Evolutionary conservation across 2,888 invertebrate genomes (phyloP), one percentile per base, ranked within the genome.

Genomic region (Blastobasis adustella): DNA sequence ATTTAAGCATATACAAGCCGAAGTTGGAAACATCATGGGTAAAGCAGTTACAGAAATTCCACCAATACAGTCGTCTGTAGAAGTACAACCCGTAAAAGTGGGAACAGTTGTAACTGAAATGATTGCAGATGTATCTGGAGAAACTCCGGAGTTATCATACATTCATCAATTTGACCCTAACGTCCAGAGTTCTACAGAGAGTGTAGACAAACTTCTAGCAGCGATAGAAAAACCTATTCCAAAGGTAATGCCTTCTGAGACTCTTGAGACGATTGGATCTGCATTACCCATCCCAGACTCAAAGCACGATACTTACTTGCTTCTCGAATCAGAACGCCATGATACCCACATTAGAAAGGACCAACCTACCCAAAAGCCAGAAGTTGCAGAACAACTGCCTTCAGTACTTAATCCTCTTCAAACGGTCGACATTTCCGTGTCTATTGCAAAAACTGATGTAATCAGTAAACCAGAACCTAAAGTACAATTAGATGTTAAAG

Each of bases 351-450:
- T 69, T 23, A 62, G 72, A 53, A 63, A 63, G 41, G 55, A 61
- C n/a, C 65, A 64, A 50, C 46, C 6, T 4, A 42, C 53, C 39
- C 55, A 54, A 44, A 46, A 54, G 49, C 52, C 42, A 40, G 23
- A 49, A 23, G 23, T 23, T 2, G 23, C 23, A 23, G 23, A 23
- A 23, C 1, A 23, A 23, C 23, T 23, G 23, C 23, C 23, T 23
- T 23, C 23, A 23, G 23, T 23, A 23, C 23, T 23, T 23, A 71
- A 67, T 56, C 56, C 62, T 45, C 58, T 64, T 46, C 72, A 81
- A 60, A 76, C 76, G 37, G 62, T 86, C 10, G 82, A 87, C 39
- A 81, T 87, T 58, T 72, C 78, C 45, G 68, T 85, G 66, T 76
- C 82, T 45, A 63, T 87, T 38, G 64, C 71, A 10, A 83, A 83